A percentile compares a stretch with the other conserved stretches of the same genome.
Conservation (phyloP, 2,113 vertebrate species). For the Thymallus thymallus region DNA sequence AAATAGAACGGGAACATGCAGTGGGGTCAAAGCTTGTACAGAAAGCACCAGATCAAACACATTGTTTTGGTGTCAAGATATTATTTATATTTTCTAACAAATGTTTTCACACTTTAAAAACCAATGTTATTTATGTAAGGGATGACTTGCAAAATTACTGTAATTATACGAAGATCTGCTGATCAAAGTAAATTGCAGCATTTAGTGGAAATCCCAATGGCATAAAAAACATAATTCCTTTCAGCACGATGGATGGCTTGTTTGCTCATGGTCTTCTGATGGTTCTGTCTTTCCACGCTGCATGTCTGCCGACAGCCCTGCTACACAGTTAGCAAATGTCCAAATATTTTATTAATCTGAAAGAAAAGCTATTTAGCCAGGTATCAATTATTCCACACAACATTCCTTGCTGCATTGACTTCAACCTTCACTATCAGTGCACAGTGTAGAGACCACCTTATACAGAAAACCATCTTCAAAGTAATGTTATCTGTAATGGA, state of each 20-base stretch:
- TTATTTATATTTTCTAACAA: neutral
- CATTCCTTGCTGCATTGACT: neutral
- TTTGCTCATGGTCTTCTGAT: constrained; percentile 5
- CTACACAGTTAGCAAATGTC: constrained; percentile 12
- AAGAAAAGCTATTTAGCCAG: constrained; percentile 8
- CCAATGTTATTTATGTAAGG: neutral
- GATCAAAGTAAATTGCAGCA: constrained; percentile 16
- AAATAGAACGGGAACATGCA: constrained; percentile 1
- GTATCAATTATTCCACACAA: constrained; percentile 24
- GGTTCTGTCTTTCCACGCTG: neutral
- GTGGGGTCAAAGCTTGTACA: neutral
- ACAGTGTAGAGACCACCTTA: too few relatives aligned
- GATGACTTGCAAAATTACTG: neutral
- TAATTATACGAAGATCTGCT: neutral
- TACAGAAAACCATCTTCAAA: too few relatives aligned
- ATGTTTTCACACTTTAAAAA: neutral
- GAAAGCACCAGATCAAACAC: neutral
- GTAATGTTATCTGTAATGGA: too few relatives aligned
- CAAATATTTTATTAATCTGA: constrained; percentile 8
- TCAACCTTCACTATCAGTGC: too few relatives aligned
- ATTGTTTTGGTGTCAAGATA: too few relatives aligned
- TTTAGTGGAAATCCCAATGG: constrained; percentile 21
- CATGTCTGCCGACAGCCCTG: constrained; percentile 12
- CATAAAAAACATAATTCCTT: constrained; percentile 13
- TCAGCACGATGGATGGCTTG: constrained; percentile 2